A percentile compares a stretch with the other conserved stretches of the same genome.
Conservation (phyloP, 2,113 vertebrate species). For the Microcebus tavaratra region DNA sequence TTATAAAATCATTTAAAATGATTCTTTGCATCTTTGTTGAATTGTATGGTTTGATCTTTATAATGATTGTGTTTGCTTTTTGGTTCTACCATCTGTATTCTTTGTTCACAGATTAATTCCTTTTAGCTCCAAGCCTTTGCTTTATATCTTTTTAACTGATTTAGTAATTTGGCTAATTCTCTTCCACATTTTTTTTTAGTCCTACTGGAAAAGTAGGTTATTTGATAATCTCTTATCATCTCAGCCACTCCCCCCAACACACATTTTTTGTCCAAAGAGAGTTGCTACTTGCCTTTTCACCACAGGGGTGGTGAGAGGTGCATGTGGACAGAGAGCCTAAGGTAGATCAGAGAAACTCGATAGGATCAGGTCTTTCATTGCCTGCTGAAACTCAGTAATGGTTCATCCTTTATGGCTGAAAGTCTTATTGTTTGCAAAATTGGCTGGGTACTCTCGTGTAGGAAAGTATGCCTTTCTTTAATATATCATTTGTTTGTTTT, state of each 20-base stretch:
- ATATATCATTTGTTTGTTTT: background rate
- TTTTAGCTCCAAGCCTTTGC: background rate
- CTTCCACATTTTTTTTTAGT: background rate
- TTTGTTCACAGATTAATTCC: background rate
- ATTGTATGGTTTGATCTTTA: background rate
- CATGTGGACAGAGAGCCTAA: background rate
- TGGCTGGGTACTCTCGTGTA: background rate
- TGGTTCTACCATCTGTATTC: background rate
- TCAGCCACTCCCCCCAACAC: background rate
- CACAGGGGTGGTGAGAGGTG: background rate
- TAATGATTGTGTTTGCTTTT: background rate
- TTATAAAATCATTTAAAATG: conserved; percentile 12
- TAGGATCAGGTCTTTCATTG: background rate
- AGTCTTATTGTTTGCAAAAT: background rate
- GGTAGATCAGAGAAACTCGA: background rate
- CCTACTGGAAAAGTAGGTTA: background rate
- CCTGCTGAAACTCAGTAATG: background rate
- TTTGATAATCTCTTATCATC: background rate
- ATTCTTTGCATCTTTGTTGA: background rate
- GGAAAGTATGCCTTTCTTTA: background rate
- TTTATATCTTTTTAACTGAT: background rate
- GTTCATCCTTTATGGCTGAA: background rate
- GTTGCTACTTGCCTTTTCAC: background rate
- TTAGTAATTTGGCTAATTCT: conserved; percentile 15
- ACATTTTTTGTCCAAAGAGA: background rate